Evolutionary conservation across 2,797 vertebrate species (phyloP), one percentile per base, ranked within the genome.

Genomic region (Mus caroli): DNA sequence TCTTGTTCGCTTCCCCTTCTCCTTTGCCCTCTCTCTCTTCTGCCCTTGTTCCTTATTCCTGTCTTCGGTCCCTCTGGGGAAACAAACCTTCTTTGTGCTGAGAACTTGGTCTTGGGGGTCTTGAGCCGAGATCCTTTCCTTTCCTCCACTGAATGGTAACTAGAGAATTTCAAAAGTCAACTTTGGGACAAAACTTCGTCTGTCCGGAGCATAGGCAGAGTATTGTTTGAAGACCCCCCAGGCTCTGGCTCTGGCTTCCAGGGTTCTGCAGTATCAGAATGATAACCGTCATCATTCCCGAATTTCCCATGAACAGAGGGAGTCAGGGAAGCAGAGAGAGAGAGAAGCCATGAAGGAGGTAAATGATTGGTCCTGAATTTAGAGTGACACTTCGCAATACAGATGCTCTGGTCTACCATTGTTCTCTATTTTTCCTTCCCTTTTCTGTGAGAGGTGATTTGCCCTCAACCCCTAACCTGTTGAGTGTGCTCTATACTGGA

Each of bases 401-500:
- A 62, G 79, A 75, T 14, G 15, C 17, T 34, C 67, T 46, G 52
- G 37, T 58, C 28, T 6, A 3, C 46, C 34, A 60, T 2, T 26
- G n/a, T 14, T 14, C 14, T 43, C 50, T 2, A 43, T 37, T 40
- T 71, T 76, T 46, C 26, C 0, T 37, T 31, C 12, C 10, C 37
- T 2, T 26, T 7, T 11, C 19, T 64, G 26, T 37, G 31, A 46
- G 15, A 62, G n/a, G 20, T 1, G 1, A 28, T 40, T 1, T 6
- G 6, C 10, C 17, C 17, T n/a, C 0, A 6, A 6, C 3, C 31
- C 0, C 50, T 58, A n/a, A 67, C 0, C 0, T 78, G 17, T 3
- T 0, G 0, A 71, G 40, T 1, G 54, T 3, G 6, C 11, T 6
- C 6, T 0, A 0, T 4, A 60, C 37, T 3, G 1, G 28, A 8